These are phyloP conservation scores for Ameiurus melas DNA, from an alignment of 2,113 vertebrate genomes.

Conservation along the genomic window DNA sequence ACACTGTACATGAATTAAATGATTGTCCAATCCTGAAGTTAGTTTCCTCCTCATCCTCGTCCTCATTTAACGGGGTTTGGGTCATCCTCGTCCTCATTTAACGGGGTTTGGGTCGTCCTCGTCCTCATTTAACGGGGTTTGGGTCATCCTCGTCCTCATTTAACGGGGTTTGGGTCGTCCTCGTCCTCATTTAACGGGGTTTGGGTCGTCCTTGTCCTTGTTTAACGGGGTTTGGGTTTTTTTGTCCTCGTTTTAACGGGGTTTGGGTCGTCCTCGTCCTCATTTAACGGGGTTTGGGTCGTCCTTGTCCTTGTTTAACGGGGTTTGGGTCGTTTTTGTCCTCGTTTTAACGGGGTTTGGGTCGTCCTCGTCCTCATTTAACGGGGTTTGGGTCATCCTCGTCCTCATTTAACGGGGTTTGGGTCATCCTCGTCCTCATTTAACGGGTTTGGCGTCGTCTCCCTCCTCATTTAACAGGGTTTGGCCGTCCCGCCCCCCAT, in stretches of 20 bases:
- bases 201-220: too few relatives aligned
- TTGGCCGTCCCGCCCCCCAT: neutral
- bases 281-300: too few relatives aligned
- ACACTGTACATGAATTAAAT: neutral
- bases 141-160: too few relatives aligned
- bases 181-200: neutral
- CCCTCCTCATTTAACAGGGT: too few relatives aligned
- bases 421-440: too few relatives aligned
- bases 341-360: neutral
- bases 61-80: neutral
- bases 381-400: neutral
- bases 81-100: too few relatives aligned
- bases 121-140: neutral
- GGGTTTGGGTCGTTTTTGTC: neutral
- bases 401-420: neutral
- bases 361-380: too few relatives aligned
- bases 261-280: neutral
- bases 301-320: neutral
- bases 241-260: neutral
- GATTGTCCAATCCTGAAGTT: too few relatives aligned
- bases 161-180: neutral
- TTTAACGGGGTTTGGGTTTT: too few relatives aligned
- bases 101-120: neutral
- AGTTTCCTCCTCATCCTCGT: neutral
- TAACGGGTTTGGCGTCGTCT: too few relatives aligned